Evolutionary conservation across 1,140 invertebrate species (phyloP).

Genomic region (Artemia franciscana): DNA sequence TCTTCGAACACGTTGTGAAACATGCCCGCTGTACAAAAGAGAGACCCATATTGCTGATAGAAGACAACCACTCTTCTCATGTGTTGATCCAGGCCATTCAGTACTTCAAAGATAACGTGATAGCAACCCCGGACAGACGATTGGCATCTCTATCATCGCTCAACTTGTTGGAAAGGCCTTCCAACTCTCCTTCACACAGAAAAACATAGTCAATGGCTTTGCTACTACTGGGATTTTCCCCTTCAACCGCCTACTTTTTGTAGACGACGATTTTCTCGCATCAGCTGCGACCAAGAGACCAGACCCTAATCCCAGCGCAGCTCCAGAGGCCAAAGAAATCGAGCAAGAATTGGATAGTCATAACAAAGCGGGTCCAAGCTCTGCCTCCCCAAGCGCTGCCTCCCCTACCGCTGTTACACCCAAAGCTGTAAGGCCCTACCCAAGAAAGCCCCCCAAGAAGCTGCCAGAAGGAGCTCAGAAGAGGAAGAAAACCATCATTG

Average conservation of each 20-base stretch:
- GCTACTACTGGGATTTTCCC: not conserved
- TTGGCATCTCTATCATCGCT: too few relatives aligned
- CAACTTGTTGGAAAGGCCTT: too few relatives aligned
- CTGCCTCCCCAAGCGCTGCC: not conserved
- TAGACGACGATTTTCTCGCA: not conserved
- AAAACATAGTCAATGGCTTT: too few relatives aligned
- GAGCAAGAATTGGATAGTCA: not conserved
- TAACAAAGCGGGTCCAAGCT: not conserved
- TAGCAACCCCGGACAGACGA: too few relatives aligned
- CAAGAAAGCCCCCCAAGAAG: not conserved
- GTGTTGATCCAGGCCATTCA: too few relatives aligned
- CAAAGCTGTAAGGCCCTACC: not conserved
- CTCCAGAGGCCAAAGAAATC: not conserved
- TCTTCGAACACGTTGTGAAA: too few relatives aligned
- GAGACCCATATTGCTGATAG: too few relatives aligned
- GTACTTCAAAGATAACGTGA: too few relatives aligned
- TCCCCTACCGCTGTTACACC: not conserved
- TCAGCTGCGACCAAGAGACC: not conserved
- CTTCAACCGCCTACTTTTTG: not conserved
- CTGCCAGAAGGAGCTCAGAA: not conserved
- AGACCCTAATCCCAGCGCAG: not conserved
- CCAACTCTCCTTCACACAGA: too few relatives aligned
- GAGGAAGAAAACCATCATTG: not conserved
- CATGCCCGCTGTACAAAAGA: too few relatives aligned
- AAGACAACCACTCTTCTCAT: too few relatives aligned